These are phyloP conservation scores for Boulengeromyrus knoepffleri DNA, from an alignment of 2,113 vertebrate genomes.

Conservation along the genomic window DNA sequence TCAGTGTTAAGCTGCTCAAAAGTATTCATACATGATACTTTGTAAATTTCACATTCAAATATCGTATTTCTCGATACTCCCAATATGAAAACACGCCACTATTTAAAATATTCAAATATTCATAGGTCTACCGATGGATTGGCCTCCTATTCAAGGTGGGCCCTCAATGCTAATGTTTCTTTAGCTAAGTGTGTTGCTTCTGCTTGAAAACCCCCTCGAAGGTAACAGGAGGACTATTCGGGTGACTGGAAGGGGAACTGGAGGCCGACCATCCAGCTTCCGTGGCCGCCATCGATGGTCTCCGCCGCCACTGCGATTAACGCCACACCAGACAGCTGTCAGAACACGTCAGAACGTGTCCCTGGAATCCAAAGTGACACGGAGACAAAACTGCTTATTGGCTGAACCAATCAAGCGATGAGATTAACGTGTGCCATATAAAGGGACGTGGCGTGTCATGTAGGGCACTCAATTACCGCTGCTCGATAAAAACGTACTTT, in stretches of 20 bases:
- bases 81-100: not conserved
- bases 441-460: not conserved
- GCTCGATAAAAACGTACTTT: not conserved
- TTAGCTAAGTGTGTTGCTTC: not conserved
- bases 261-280: not conserved
- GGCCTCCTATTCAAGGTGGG: not conserved
- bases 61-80: not conserved
- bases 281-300: too few relatives aligned
- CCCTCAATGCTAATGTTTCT: not conserved
- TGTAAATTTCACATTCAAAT: not conserved
- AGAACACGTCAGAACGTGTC: not conserved
- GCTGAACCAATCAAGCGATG: not conserved
- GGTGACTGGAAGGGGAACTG: not conserved
- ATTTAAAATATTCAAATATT: not conserved
- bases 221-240: not conserved
- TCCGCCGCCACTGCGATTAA: not conserved
- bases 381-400: conserved; percentile 9
- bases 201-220: not conserved
- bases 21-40: not conserved
- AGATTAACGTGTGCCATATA: not conserved
- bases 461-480: not conserved
- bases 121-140: not conserved
- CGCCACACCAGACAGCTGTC: not conserved
- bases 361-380: not conserved
- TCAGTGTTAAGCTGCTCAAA: not conserved